These are phyloP conservation scores for Tringa solitaria DNA, from an alignment of 2,113 vertebrate species.

Conservation along the genomic window DNA sequence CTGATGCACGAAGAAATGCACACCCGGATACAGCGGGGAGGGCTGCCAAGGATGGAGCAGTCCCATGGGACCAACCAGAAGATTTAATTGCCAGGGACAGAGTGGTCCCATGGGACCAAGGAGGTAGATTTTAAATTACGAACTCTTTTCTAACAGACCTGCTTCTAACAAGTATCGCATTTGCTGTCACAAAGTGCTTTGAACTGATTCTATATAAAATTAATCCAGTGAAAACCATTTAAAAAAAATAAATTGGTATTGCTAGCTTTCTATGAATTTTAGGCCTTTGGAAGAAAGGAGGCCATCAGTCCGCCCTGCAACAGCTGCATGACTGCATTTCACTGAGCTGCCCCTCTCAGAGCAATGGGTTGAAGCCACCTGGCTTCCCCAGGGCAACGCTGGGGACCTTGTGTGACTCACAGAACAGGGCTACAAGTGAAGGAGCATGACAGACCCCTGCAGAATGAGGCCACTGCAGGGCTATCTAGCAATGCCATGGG, in stretches of 20 bases:
- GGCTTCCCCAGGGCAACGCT: fast-evolving
- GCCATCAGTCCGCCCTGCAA: background rate
- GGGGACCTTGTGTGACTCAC: background rate
- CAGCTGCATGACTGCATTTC: background rate
- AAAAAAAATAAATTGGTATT: background rate
- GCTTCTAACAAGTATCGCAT: background rate
- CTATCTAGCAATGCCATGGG: background rate
- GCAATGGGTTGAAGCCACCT: background rate
- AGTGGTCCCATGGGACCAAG: background rate
- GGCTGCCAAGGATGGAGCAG: background rate
- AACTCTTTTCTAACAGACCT: background rate
- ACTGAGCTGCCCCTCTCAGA: background rate
- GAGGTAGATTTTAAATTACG: background rate
- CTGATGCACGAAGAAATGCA: background rate
- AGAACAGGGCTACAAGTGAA: background rate
- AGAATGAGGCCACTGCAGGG: background rate
- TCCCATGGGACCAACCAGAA: background rate
- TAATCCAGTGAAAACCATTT: background rate
- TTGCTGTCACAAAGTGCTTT: background rate
- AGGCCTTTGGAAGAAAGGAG: background rate
- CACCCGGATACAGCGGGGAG: background rate
- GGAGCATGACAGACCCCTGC: background rate
- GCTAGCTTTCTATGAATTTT: background rate
- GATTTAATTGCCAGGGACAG: background rate
- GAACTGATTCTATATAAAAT: background rate